Evolutionary conservation across 2,797 vertebrate species (phyloP).

Genomic region (Staurois parvus): DNA sequence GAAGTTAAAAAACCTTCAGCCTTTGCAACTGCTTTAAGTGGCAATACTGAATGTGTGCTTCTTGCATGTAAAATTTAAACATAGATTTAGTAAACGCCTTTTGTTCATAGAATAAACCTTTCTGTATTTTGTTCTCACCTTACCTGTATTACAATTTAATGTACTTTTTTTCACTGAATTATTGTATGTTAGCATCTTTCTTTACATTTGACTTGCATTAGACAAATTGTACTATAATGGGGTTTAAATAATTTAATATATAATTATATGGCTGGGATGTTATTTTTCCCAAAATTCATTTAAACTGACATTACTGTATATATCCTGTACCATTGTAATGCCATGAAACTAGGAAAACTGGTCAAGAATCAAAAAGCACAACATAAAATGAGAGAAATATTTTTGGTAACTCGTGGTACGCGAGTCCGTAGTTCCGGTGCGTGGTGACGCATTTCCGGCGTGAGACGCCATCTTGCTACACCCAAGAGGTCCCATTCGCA

Average conservation of each 20-base stretch:
- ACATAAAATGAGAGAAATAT: neutral
- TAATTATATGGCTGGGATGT: neutral
- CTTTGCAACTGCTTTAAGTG: too few relatives aligned
- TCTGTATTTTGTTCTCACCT: too few relatives aligned
- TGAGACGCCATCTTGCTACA: too few relatives aligned
- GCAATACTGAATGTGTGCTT: too few relatives aligned
- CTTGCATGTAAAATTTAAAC: too few relatives aligned
- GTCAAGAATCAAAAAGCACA: neutral
- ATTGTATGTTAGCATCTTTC: neutral
- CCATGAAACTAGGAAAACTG: neutral
- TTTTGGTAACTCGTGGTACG: too few relatives aligned
- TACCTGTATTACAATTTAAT: neutral
- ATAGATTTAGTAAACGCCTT: neutral
- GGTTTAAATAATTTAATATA: neutral
- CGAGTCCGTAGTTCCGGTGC: too few relatives aligned
- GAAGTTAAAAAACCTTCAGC: too few relatives aligned
- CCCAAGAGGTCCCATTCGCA: too few relatives aligned
- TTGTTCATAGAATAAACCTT: too few relatives aligned
- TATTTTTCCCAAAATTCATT: neutral
- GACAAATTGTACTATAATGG: too few relatives aligned
- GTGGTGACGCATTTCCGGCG: too few relatives aligned
- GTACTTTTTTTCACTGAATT: neutral
- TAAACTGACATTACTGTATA: slow-evolving; percentile 23
- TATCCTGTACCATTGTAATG: slow-evolving; percentile 19
- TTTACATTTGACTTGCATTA: neutral